A percentile compares a stretch with the other conserved stretches of the same genome.
phyloP scores from a whole-genome alignment of 2,888 invertebrate genomes.

The Nomada flava region DNA sequence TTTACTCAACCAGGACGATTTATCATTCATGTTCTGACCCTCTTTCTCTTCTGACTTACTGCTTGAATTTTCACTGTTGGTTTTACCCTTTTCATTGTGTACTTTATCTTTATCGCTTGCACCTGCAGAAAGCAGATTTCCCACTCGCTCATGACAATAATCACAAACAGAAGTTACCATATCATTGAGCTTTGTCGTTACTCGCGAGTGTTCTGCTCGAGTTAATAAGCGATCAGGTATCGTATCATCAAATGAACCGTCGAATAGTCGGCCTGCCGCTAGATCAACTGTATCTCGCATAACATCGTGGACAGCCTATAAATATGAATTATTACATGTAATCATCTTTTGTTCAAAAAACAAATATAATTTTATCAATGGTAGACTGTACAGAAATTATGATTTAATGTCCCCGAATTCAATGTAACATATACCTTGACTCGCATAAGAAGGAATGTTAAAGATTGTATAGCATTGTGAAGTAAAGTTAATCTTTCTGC shows the following conservation, averaged over 20 bases:
- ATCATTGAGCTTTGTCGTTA: conserved; percentile 90
- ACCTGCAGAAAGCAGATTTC: conserved; percentile 91
- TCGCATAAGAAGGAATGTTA: conserved; percentile 85
- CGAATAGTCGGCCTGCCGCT: conserved; percentile 85
- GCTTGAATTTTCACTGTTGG: conserved; percentile 48
- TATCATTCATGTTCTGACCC: conserved; percentile 74
- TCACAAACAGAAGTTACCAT: conserved; percentile 94
- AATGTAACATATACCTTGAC: conserved; percentile 84
- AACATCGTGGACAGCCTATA: conserved; percentile 90
- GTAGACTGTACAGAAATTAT: neutral
- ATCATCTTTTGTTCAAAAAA: neutral
- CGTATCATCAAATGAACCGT: conserved; percentile 79
- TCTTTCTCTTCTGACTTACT: conserved; percentile 77
- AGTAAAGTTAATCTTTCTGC: conserved; percentile 86
- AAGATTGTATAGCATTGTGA: conserved; percentile 85
- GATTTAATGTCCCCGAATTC: neutral
- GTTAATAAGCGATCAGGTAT: conserved; percentile 90
- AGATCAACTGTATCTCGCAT: conserved; percentile 91
- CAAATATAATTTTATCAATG: neutral
- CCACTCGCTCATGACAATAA: conserved; percentile 96
- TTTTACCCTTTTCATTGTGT: conserved; percentile 68
- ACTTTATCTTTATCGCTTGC: conserved; percentile 78
- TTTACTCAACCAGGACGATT: conserved; percentile 87
- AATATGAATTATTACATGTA: conserved; percentile 74
- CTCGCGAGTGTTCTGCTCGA: conserved; percentile 88